Evolutionary conservation across 1,140 invertebrate species (phyloP).

Genomic region (Drosophila obscura): DNA sequence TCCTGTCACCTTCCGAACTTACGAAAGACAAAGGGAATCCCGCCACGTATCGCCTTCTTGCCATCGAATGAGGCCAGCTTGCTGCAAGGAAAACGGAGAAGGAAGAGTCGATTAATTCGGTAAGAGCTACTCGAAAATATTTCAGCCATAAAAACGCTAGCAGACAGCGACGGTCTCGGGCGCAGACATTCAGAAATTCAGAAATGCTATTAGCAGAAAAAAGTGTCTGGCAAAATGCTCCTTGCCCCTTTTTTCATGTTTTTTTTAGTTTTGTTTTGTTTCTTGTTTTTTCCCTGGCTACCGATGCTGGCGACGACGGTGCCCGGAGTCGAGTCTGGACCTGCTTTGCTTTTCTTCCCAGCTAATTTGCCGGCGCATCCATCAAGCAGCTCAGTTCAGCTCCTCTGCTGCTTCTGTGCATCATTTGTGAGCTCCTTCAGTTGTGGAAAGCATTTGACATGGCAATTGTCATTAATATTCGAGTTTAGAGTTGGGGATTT

Average conservation of each 20-base stretch:
- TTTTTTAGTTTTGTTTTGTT: conserved; percentile 37
- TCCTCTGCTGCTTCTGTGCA: conserved; percentile 20
- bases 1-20: conserved; percentile 85
- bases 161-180: conserved; percentile 36
- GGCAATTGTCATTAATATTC: conserved; percentile 47
- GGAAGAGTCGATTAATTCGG: conserved; percentile 66
- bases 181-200: conserved; percentile 75
- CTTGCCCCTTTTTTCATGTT: conserved; percentile 54
- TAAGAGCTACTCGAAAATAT: conserved; percentile 52
- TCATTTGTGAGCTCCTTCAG: conserved; percentile 53
- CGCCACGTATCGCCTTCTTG: conserved; percentile 96
- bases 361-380: conserved; percentile 78
- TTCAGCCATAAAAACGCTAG: conserved; percentile 63
- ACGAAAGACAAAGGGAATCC: conserved; percentile 98
- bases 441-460: conserved; percentile 47
- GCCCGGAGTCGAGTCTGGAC: conserved; percentile 25
- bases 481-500: conserved; percentile 1
- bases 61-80: conserved; percentile 97
- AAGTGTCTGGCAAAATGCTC: conserved; percentile 77
- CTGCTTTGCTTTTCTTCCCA: conserved; percentile 60
- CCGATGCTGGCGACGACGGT: conserved; percentile 37
- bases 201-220: conserved; percentile 66
- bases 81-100: conserved; percentile 86
- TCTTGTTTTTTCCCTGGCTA: conserved; percentile 18
- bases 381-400: conserved; percentile 52